A percentile compares a stretch with the other conserved stretches of the same genome.
Conservation (phyloP, 1,140 invertebrate genomes). For the Drosophila hydei region DNA sequence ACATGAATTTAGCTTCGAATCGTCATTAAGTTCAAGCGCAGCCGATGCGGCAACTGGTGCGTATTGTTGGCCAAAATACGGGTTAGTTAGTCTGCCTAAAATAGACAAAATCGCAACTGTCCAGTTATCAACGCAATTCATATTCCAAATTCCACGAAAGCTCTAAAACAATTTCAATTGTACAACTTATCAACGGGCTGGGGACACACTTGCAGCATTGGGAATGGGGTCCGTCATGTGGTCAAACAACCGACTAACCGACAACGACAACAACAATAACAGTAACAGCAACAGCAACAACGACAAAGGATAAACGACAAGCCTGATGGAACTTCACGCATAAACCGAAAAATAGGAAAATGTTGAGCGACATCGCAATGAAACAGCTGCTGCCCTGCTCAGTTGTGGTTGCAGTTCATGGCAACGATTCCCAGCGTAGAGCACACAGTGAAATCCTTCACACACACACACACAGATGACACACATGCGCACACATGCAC, state of each 20-base stretch:
- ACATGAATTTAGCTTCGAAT: neutral
- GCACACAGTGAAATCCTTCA: constrained; percentile 18
- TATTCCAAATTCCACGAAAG: constrained; percentile 50
- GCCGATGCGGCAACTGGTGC: no score
- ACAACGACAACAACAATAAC: constrained; percentile 26
- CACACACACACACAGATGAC: constrained; percentile 17
- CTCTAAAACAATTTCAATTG: constrained; percentile 59
- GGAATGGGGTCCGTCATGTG: constrained; percentile 64
- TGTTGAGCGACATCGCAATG: constrained; percentile 49
- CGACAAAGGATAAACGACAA: constrained; percentile 44
- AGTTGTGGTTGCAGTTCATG: constrained; percentile 77
- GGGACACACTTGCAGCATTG: constrained; percentile 22
- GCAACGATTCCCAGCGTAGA: constrained; percentile 14
- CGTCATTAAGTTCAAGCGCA: no score
- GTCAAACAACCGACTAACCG: constrained; percentile 65
- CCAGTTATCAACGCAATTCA: constrained; percentile 40
- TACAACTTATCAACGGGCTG: constrained; percentile 30
- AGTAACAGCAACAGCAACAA: constrained; percentile 12
- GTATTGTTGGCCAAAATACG: neutral
- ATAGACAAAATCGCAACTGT: neutral
- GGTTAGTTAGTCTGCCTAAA: neutral
- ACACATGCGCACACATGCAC: constrained; percentile 22
- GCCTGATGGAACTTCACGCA: constrained; percentile 59
- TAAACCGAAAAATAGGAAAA: constrained; percentile 43
- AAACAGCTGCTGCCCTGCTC: constrained; percentile 64